These are phyloP conservation scores for Acanthaster planci DNA, from an alignment of 35 echinoderm and acorn worm genomes.

Conservation along the genomic window DNA sequence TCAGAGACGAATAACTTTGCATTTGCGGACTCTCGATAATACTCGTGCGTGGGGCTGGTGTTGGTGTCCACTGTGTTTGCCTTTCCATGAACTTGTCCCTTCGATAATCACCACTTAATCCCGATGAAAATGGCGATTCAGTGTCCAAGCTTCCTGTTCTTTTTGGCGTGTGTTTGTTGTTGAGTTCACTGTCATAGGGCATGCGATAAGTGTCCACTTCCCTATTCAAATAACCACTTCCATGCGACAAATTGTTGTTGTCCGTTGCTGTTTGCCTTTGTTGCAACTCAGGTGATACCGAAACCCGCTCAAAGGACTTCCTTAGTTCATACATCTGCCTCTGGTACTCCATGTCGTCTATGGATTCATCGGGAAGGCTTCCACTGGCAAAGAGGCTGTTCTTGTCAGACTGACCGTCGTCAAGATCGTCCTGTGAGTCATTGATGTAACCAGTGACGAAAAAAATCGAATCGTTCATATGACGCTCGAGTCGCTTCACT, in stretches of 20 bases:
- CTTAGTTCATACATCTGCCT: background rate
- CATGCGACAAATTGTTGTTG: background rate
- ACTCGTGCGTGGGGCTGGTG: background rate
- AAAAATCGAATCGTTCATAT: slow-evolving; percentile 33
- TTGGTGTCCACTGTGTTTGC: background rate
- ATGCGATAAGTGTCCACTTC: background rate
- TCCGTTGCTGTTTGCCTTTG: too few species aligned
- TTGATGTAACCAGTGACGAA: slow-evolving; percentile 20
- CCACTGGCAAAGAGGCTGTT: background rate
- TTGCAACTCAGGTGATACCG: background rate
- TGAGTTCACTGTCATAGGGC: background rate
- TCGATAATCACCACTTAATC: too few species aligned
- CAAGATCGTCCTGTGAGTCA: background rate
- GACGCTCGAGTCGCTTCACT: slow-evolving; percentile 27
- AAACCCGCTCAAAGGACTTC: background rate
- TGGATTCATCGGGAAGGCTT: background rate
- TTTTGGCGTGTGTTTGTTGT: background rate
- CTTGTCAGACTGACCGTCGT: background rate
- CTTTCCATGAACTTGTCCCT: too few species aligned
- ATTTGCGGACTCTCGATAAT: background rate
- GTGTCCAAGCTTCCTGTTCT: too few species aligned
- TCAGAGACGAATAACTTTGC: background rate
- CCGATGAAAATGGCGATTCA: too few species aligned
- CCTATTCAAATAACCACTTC: background rate
- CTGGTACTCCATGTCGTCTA: slow-evolving; percentile 18